Evolutionary conservation across 2,797 vertebrate species (phyloP).

Genomic region (Esox lucius): DNA sequence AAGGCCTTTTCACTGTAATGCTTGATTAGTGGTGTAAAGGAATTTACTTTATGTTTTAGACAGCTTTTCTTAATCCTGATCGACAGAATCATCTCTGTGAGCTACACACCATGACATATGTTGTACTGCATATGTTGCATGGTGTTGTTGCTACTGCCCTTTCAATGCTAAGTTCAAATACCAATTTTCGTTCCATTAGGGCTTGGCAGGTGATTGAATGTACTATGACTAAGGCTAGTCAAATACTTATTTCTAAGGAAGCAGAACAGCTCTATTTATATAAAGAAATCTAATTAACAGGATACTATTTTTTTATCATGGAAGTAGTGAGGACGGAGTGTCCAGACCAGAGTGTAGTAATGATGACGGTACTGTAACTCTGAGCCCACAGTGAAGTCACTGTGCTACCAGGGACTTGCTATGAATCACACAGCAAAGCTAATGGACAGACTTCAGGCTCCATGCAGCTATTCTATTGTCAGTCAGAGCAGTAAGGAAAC

Average conservation of each 20-base stretch:
- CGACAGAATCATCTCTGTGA: not conserved
- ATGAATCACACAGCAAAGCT: constrained; percentile 47
- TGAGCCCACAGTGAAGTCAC: constrained; percentile 53
- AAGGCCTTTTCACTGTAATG: not conserved
- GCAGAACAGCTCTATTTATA: constrained; percentile 31
- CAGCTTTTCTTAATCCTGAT: not conserved
- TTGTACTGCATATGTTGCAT: not conserved
- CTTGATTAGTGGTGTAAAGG: not conserved
- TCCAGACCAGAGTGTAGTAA: constrained; percentile 14
- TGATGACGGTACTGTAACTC: constrained; percentile 43
- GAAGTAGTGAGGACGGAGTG: constrained; percentile 10
- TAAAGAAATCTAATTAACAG: constrained; percentile 43
- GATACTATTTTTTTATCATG: constrained; percentile 36
- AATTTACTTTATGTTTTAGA: not conserved
- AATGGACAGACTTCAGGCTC: constrained; percentile 35
- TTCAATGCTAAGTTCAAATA: not conserved
- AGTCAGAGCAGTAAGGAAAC: constrained; percentile 3
- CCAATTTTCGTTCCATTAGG: not conserved
- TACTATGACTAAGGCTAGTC: constrained; percentile 16
- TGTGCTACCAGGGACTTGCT: constrained; percentile 21
- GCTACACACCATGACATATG: not conserved
- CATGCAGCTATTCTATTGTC: not conserved
- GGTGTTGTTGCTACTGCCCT: not conserved
- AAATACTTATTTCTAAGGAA: constrained; percentile 26
- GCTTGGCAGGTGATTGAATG: not conserved